phyloP scores from a whole-genome alignment of 2,888 invertebrate species.

The Synanthedon andrenaeformis region DNA sequence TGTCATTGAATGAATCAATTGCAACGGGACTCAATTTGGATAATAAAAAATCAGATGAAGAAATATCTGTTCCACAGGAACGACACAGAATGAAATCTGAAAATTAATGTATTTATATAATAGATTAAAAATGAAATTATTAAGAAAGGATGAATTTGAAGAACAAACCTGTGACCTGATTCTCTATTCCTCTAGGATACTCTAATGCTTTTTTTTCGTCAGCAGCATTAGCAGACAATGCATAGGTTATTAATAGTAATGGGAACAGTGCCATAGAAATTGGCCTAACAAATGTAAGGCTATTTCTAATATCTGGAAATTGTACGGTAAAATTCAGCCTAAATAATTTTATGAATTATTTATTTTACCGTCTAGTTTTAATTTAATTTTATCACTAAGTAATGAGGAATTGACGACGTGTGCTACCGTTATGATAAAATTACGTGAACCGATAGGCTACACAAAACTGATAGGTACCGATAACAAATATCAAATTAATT shows the following conservation, averaged over 20 bases:
- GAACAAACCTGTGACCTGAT: background rate
- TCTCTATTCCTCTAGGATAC: background rate
- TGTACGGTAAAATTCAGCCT: no score
- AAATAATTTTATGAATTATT: no score
- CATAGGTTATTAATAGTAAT: background rate
- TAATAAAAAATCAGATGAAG: conserved; percentile 24
- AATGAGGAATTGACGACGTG: no score
- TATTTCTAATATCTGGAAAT: no score
- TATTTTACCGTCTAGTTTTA: no score
- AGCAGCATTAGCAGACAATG: background rate
- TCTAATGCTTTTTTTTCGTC: background rate
- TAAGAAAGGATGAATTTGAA: background rate
- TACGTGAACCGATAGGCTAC: no score
- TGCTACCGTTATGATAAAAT: no score
- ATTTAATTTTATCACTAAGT: no score
- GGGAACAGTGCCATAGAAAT: no score
- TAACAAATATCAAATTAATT: no score
- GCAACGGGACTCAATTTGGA: conserved; percentile 25
- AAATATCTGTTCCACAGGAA: conserved; percentile 31
- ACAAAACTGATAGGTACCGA: no score
- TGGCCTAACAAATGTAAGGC: no score
- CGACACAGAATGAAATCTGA: conserved; percentile 42
- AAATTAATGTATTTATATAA: conserved; percentile 6
- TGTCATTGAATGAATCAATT: conserved; percentile 28
- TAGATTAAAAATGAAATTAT: background rate